Base-by-base conservation (phyloP, 2,888 invertebrate species). In the Salticus scenicus region DNA sequence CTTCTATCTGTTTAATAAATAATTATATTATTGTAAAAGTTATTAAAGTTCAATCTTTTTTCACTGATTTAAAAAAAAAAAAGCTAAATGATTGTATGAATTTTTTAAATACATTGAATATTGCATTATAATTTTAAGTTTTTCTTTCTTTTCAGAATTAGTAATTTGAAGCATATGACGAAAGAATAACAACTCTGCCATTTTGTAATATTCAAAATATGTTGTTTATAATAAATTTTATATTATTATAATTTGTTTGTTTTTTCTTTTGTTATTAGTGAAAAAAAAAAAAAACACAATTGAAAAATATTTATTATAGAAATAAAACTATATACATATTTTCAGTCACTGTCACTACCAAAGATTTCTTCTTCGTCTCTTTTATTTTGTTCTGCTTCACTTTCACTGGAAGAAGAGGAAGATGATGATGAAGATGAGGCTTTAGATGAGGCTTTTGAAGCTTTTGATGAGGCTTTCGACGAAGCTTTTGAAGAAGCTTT, bases 281-380 rank as follows among this genome's bases (percentile, higher is more conserved):
- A n/a, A n/a, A n/a, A n/a, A n/a, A n/a, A n/a, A n/a, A n/a, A n/a
- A n/a, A n/a, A n/a, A n/a, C n/a, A n/a, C n/a, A n/a, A n/a, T 66
- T 47, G 30, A 31, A 66, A 28, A 47, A 37, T 20, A 67, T 80
- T 80, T 80, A 80, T 73, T 80, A 73, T n/a, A 47, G 12, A 0
- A 69, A 73, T 51, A 80, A 80, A 80, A 73, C 33, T 80, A 73
- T 80, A 28, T 73, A 80, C 67, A 80, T 28, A 79, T 28, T 57
- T 14, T 70, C 33, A 85, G 67, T 89, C 89, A 81, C 89, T 89
- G 24, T 84, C 89, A 75, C 89, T 89, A 31, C 89, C 89, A 42
- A 89, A 89, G 72, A 89, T 89, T 47, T 88, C 89, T 69, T 88
- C 89, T 73, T 89, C 88, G 28, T 89, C 89, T 51, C 88, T 80